phyloP scores from a whole-genome alignment of 92 coral and sea anemone species.

The Palythoa grandiflora region DNA sequence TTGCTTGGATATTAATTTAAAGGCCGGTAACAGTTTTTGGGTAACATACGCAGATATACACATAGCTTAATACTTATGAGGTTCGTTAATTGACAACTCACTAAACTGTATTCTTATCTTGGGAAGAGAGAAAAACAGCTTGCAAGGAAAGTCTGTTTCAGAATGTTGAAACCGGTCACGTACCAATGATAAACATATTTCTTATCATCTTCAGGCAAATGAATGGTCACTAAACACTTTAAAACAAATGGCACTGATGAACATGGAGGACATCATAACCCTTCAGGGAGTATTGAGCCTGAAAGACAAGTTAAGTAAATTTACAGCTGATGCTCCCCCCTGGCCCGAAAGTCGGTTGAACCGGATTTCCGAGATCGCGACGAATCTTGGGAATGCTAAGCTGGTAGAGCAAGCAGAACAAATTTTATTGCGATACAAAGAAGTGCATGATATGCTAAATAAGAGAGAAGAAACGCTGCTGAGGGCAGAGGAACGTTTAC shows the following conservation, averaged over 20 bases:
- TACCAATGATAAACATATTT: too few species aligned
- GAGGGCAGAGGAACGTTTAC: conserved; percentile 86
- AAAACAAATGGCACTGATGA: conserved; percentile 94
- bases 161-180: too few species aligned
- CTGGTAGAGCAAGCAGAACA: conserved; percentile 84
- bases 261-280: conserved; percentile 94
- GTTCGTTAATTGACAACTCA: too few species aligned
- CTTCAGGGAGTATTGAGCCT: conserved; percentile 86
- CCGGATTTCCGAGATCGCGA: conserved; percentile 89
- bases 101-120: too few species aligned
- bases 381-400: conserved; percentile 78
- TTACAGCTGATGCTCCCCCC: conserved; percentile 77
- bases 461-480: conserved; percentile 88
- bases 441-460: conserved; percentile 89
- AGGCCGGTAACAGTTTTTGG: too few species aligned
- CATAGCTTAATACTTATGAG: too few species aligned
- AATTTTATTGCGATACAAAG: conserved; percentile 83
- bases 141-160: too few species aligned
- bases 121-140: too few species aligned
- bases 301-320: conserved; percentile 73
- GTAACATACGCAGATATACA: too few species aligned
- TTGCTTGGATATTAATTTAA: too few species aligned
- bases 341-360: conserved; percentile 90
- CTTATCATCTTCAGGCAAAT: conserved; percentile 68
- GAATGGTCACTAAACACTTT: conserved; percentile 92